Conservation (phyloP, 2,797 vertebrate genomes). For the Psittacula derbiana region DNA sequence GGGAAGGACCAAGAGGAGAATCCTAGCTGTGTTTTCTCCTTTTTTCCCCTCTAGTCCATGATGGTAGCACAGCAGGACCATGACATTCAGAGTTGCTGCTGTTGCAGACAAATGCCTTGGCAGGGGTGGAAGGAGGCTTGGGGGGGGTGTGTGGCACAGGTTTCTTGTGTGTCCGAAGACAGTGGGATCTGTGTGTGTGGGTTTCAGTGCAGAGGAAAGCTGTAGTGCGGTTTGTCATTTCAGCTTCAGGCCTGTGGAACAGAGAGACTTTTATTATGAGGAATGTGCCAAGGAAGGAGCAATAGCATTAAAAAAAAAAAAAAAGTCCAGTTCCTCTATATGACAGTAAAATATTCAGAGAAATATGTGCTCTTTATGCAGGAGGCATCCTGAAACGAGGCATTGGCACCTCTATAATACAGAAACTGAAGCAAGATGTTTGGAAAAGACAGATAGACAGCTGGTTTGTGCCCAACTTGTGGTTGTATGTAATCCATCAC, state of each 20-base stretch:
- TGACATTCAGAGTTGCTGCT: neutral
- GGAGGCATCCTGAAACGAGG: conserved; percentile 39
- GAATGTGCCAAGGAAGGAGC: conserved; percentile 5
- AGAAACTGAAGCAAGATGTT: conserved; percentile 57
- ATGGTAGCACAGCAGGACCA: fast-evolving
- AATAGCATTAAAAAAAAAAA: neutral
- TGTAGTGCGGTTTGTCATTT: neutral
- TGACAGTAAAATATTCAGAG: conserved; percentile 63
- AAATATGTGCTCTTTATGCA: conserved; percentile 40
- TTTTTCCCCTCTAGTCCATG: fast-evolving
- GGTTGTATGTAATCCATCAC: conserved; percentile 58
- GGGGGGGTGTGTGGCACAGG: neutral
- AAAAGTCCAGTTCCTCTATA: neutral
- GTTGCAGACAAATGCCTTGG: neutral
- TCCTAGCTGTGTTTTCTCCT: neutral
- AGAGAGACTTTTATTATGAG: neutral
- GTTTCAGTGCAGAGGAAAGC: neutral
- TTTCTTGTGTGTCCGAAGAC: neutral
- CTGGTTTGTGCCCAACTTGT: conserved; percentile 59
- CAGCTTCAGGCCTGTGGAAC: neutral
- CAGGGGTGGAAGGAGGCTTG: neutral
- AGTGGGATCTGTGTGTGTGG: neutral
- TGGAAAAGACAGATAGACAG: conserved; percentile 55
- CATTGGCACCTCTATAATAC: conserved; percentile 42
- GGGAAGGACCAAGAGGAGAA: neutral